Conservation (phyloP, 2,797 vertebrate species). For the Pseudomugil gertrudae region DNA sequence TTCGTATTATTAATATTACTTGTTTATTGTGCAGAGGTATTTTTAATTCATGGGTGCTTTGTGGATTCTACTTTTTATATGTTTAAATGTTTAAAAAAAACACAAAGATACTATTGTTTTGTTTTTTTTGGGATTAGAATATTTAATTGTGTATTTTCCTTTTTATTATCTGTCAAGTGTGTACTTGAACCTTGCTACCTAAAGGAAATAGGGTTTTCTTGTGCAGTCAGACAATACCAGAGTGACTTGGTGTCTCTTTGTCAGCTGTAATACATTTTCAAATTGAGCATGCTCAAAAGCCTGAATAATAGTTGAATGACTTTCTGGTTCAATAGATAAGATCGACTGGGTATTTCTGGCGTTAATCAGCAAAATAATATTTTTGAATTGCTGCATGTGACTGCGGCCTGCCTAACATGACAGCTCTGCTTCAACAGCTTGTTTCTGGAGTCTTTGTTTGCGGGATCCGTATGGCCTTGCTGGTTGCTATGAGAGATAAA, state of each 20-base stretch:
- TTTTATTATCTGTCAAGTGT: conserved; percentile 4
- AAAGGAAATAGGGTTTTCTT: conserved; percentile 19
- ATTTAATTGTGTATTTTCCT: conserved; percentile 10
- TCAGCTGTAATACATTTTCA: conserved; percentile 18
- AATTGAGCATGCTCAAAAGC: conserved; percentile 12
- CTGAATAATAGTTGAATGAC: conserved; percentile 12
- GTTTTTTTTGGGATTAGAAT: too few relatives aligned
- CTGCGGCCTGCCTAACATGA: conserved; percentile 51
- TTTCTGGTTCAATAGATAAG: conserved; percentile 17
- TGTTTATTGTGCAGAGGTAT: too few relatives aligned
- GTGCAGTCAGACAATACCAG: conserved; percentile 1
- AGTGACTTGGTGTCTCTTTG: conserved; percentile 20
- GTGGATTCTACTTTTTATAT: too few relatives aligned
- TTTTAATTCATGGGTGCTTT: too few relatives aligned
- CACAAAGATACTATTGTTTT: too few relatives aligned
- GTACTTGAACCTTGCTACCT: background rate
- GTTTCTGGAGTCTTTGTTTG: conserved; percentile 65
- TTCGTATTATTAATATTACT: too few relatives aligned
- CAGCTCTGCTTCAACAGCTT: conserved; percentile 39
- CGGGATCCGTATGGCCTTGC: conserved; percentile 64
- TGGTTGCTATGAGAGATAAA: conserved; percentile 71
- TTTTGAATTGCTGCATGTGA: conserved; percentile 26
- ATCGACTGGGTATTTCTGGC: conserved; percentile 14
- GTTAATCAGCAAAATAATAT: conserved; percentile 12
- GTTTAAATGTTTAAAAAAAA: too few relatives aligned